Conservation (phyloP, 2,113 vertebrate species). For the Catharus minimus region DNA sequence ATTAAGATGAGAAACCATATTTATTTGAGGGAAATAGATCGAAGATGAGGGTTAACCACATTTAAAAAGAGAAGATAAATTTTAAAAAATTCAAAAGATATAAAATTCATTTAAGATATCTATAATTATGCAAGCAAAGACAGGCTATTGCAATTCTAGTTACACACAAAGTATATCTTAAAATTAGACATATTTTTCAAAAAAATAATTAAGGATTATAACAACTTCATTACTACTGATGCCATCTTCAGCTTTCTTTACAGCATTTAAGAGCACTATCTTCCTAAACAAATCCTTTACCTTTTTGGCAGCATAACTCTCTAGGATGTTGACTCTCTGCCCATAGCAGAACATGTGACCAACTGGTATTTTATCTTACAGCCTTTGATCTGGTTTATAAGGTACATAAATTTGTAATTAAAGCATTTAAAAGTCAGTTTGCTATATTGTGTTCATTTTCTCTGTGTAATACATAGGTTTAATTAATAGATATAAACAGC, state of each 20-base stretch:
- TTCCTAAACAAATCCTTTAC: slow-evolving; percentile 45
- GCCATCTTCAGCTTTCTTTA: not conserved
- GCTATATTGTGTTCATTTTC: not conserved
- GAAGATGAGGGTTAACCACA: slow-evolving; percentile 22
- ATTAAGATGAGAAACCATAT: slow-evolving; percentile 58
- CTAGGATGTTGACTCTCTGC: slow-evolving; percentile 15
- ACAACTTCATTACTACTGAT: slow-evolving; percentile 30
- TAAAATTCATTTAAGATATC: slow-evolving; percentile 63
- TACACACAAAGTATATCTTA: slow-evolving; percentile 63
- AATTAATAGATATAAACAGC: not conserved
- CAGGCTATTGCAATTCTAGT: slow-evolving; percentile 71
- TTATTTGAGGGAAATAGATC: slow-evolving; percentile 8
- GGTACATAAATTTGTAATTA: not conserved
- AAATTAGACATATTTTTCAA: slow-evolving; percentile 60
- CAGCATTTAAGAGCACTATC: slow-evolving; percentile 17
- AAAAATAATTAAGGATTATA: slow-evolving; percentile 67
- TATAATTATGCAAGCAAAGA: slow-evolving; percentile 63
- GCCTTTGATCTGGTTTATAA: not conserved
- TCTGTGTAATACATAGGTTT: not conserved
- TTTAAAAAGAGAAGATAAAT: slow-evolving; percentile 46
- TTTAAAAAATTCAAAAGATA: slow-evolving; percentile 55
- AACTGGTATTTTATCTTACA: not conserved
- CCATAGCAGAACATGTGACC: not conserved
- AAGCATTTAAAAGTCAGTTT: not conserved
- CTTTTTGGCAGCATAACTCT: slow-evolving; percentile 3